Conservation (phyloP, 1,140 invertebrate species). For the Stegodyphus mimosarum region DNA sequence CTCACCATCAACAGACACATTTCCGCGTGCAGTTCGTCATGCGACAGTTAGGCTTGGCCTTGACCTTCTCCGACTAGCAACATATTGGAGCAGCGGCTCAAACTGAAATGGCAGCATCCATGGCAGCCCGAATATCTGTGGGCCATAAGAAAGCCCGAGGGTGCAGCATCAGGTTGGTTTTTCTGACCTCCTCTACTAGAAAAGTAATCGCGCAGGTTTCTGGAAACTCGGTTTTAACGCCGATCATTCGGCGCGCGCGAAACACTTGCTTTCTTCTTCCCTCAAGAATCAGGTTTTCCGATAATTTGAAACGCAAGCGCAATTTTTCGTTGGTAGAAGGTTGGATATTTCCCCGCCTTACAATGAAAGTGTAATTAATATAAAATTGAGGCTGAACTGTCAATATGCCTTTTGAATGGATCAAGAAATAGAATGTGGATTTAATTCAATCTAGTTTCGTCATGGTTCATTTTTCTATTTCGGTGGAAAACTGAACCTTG, state of each 20-base stretch:
- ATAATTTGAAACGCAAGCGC: background rate
- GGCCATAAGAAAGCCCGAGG: constrained; percentile 7
- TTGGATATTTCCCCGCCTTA: background rate
- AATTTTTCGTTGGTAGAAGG: background rate
- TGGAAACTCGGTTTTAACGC: background rate
- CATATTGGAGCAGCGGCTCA: background rate
- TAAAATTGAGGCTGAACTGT: background rate
- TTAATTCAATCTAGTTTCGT: too few species aligned
- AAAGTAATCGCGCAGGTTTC: too few species aligned
- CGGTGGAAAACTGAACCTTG: too few species aligned
- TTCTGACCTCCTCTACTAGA: constrained; percentile 11
- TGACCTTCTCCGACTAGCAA: constrained; percentile 20
- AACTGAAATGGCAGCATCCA: constrained; percentile 13
- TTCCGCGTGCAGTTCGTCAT: background rate
- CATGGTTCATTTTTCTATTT: too few species aligned
- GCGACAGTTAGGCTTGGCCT: constrained; percentile 13
- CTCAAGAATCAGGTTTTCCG: constrained; percentile 3
- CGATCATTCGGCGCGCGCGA: background rate
- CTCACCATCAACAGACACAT: background rate
- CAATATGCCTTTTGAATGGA: too few species aligned
- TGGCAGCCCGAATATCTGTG: constrained; percentile 13
- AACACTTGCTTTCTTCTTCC: background rate
- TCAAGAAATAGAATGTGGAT: too few species aligned
- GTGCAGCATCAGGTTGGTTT: constrained; percentile 24
- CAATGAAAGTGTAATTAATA: background rate